These are phyloP conservation scores for Neodontobutis hainanensis DNA, from an alignment of 2,113 vertebrate species.

Conservation along the genomic window DNA sequence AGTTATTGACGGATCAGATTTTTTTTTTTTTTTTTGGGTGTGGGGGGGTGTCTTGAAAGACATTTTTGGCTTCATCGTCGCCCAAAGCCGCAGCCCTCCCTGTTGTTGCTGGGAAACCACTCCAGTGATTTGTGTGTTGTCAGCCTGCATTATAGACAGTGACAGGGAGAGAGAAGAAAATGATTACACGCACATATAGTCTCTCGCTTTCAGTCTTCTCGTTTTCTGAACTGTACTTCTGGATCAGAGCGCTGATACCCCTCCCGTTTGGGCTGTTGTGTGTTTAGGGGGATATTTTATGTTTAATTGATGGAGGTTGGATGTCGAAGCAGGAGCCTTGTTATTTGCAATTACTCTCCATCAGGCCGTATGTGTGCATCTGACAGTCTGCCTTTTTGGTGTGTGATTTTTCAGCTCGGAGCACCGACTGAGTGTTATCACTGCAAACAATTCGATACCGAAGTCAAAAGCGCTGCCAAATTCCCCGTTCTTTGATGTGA, in stretches of 20 bases:
- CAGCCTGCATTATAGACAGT: slow-evolving; percentile 65
- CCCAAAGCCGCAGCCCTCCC: slow-evolving; percentile 52
- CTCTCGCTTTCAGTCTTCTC: background rate
- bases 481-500: slow-evolving; percentile 6
- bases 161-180: slow-evolving; percentile 44
- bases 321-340: slow-evolving; percentile 34
- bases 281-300: slow-evolving; percentile 42
- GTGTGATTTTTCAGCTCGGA: slow-evolving; percentile 17
- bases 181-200: slow-evolving; percentile 25
- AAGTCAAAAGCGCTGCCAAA: slow-evolving; percentile 31
- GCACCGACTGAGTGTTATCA: slow-evolving; percentile 22
- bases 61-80: slow-evolving; percentile 53
- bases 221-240: slow-evolving; percentile 28
- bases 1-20: slow-evolving; percentile 56
- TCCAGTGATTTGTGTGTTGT: slow-evolving; percentile 73
- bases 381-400: slow-evolving; percentile 4
- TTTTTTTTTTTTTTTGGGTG: slow-evolving; percentile 46
- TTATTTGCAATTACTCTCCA: slow-evolving; percentile 50
- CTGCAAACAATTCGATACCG: slow-evolving; percentile 17
- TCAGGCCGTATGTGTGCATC: background rate
- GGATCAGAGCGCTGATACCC: slow-evolving; percentile 11
- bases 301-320: slow-evolving; percentile 59
- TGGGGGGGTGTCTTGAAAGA: too few species aligned
- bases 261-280: background rate
- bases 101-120: slow-evolving; percentile 77